Evolutionary conservation across 2,797 vertebrate species (phyloP), one percentile per base, ranked within the genome.

Genomic region (Gouania willdenowi): DNA sequence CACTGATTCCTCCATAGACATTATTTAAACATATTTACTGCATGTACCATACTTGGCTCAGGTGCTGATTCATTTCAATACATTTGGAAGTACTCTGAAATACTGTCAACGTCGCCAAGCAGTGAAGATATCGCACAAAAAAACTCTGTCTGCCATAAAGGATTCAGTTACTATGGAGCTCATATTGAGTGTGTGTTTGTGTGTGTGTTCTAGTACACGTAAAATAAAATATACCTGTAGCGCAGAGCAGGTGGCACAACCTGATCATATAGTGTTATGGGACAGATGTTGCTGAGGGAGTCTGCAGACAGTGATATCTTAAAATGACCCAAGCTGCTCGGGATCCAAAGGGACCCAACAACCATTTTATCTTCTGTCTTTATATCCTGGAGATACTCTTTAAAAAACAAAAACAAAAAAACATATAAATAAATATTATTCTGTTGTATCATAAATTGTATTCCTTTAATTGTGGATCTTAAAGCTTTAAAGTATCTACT

Each of bases 191-290:
- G 47, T 19, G 40, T 27, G 20, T n/a, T n/a, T 20, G 19, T 4
- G 19, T 6, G 2, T 20, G 6, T 53, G 31, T 1, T 30, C 17
- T 25, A 43, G 54, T 60, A 12, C 57, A 35, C 34, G 15, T 39
- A 32, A 31, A 58, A 71, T 50, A 71, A 30, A 70, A 32, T 16
- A 22, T n/a, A n/a, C n/a, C 23, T 33, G 45, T 61, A 41, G 26
- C 11, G 22, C 19, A n/a, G 13, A 15, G 15, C 12, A 14, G 33
- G n/a, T 3, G 49, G 61, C 33, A 33, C 66, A 65, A 62, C 36
- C 43, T 64, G 60, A 43, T 34, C 11, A 15, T 69, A 57, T 68
- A 62, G 41, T 45, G 40, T 58, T 81, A 71, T 62, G 36, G 40
- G 21, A 2, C 16, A 29, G 52, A 46, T 60, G 47, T 49, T 43